phyloP scores from a whole-genome alignment of 2,888 invertebrate genomes.

The Nesidiocoris tenuis region DNA sequence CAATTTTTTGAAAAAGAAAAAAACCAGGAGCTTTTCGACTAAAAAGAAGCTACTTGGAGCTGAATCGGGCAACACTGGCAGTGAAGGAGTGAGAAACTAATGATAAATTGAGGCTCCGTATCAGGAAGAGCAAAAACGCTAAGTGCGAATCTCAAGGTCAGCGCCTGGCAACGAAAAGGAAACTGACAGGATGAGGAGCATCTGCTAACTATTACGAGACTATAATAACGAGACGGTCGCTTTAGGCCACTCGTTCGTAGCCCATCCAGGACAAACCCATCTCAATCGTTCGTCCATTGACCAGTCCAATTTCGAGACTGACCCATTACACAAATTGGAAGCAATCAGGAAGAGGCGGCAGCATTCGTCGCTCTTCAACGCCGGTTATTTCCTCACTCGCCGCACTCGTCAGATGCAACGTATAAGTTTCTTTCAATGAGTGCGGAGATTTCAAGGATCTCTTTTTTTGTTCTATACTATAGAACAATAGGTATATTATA shows the following conservation, averaged over 20 bases:
- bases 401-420: no score
- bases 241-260: neutral
- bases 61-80: no score
- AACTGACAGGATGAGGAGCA: neutral
- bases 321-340: neutral
- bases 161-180: neutral
- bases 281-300: neutral
- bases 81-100: no score
- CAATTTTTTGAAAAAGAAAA: no score
- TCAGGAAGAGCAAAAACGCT: neutral
- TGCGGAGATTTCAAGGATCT: no score
- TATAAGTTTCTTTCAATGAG: no score
- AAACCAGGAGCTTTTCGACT: no score
- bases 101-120: neutral
- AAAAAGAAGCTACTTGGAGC: no score
- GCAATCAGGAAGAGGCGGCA: neutral
- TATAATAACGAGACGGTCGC: neutral
- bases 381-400: neutral
- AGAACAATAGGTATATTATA: no score
- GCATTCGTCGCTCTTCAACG: neutral
- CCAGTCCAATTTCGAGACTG: neutral
- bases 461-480: no score
- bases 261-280: no score
- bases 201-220: neutral
- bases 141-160: neutral